Evolutionary conservation across 2,888 invertebrate genomes (phyloP).

Genomic region (Congeria kusceri): DNA sequence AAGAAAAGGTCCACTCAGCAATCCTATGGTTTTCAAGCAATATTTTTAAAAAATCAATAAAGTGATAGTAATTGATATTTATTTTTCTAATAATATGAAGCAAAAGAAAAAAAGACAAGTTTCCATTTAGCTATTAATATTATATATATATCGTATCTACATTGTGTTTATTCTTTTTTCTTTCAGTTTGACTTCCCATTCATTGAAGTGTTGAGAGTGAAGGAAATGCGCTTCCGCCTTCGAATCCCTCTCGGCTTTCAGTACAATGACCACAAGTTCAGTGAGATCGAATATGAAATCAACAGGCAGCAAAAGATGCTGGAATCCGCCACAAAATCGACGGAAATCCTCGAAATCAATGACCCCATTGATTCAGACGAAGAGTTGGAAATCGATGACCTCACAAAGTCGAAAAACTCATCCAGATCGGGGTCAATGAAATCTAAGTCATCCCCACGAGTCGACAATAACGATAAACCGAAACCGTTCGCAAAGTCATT

Average conservation of each 20-base stretch:
- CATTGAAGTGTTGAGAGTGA: constrained; percentile 77
- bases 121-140: too few species aligned
- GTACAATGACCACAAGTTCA: constrained; percentile 78
- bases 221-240: constrained; percentile 79
- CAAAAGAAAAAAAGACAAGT: too few species aligned
- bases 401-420: not conserved
- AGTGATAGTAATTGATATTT: too few species aligned
- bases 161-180: too few species aligned
- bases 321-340: constrained; percentile 44
- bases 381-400: constrained; percentile 28
- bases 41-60: too few species aligned
- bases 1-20: too few species aligned
- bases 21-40: too few species aligned
- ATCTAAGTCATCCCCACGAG: constrained; percentile 24
- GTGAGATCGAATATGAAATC: constrained; percentile 81
- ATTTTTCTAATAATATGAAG: too few species aligned
- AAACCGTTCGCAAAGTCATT: constrained; percentile 45
- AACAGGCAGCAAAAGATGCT: constrained; percentile 55
- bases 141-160: too few species aligned
- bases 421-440: constrained; percentile 2
- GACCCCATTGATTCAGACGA: constrained; percentile 62
- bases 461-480: constrained; percentile 22
- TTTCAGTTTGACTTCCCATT: constrained; percentile 84
- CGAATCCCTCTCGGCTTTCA: constrained; percentile 79
- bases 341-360: constrained; percentile 67